phyloP scores from a whole-genome alignment of 2,113 vertebrate species.

The Colius striatus region DNA sequence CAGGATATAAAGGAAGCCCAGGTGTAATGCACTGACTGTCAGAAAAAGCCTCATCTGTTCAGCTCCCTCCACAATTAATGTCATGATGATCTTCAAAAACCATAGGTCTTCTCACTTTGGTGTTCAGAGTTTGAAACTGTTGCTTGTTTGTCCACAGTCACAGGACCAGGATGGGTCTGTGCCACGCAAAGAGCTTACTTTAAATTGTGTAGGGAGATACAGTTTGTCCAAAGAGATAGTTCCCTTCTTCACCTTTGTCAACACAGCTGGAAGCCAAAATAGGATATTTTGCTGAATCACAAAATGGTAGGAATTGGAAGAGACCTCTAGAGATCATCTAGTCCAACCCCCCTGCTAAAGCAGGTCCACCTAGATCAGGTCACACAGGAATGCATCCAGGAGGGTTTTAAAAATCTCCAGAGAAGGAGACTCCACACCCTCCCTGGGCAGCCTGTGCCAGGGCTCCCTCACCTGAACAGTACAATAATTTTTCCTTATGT shows the following conservation, averaged over 20 bases:
- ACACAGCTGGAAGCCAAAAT: neutral
- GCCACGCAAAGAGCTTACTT: neutral
- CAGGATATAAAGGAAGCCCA: neutral
- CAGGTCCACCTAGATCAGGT: too few relatives aligned
- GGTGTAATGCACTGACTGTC: fast-evolving
- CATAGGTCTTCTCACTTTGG: neutral
- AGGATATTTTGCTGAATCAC: neutral
- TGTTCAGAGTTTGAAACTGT: neutral
- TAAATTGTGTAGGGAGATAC: neutral
- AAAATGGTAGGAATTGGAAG: too few relatives aligned
- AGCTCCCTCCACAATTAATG: neutral
- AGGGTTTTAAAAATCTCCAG: too few relatives aligned
- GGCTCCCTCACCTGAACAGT: too few relatives aligned
- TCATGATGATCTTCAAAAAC: neutral
- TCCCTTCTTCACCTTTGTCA: neutral
- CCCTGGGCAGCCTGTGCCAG: too few relatives aligned
- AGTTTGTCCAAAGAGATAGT: neutral
- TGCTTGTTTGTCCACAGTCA: neutral
- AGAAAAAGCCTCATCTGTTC: neutral
- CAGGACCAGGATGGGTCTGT: neutral
- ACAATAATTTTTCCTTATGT: too few relatives aligned
- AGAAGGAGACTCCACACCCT: too few relatives aligned
- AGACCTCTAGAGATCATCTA: too few relatives aligned
- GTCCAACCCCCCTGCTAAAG: too few relatives aligned
- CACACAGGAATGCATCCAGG: too few relatives aligned